phyloP scores from a whole-genome alignment of 2,113 vertebrate species.

The Lasiurus borealis region DNA sequence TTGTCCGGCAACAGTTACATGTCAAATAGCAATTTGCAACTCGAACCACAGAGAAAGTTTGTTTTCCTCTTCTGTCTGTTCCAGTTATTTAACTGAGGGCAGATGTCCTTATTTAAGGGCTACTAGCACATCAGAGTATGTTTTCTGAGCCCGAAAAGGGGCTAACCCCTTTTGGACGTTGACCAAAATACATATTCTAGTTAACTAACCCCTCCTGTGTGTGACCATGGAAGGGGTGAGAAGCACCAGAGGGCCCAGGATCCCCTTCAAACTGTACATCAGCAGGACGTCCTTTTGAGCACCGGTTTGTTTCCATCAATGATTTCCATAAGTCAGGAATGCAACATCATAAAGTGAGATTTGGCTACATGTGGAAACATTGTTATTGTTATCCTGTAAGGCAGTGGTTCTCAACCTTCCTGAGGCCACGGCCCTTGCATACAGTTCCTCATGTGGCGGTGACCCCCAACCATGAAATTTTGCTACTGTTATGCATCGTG shows the following conservation, averaged over 20 bases:
- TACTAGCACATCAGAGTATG: conserved; percentile 53
- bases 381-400: background rate
- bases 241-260: background rate
- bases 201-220: background rate
- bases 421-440: no score
- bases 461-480: no score
- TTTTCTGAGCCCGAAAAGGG: conserved; percentile 48
- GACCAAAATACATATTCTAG: conserved; percentile 20
- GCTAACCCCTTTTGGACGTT: conserved; percentile 30
- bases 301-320: background rate
- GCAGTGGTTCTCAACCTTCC: no score
- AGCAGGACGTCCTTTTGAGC: background rate
- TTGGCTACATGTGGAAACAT: background rate
- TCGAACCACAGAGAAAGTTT: conserved; percentile 45
- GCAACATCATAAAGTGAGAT: background rate
- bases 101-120: conserved; percentile 58
- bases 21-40: conserved; percentile 42
- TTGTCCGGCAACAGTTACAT: conserved; percentile 28
- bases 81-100: conserved; percentile 43
- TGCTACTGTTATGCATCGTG: no score
- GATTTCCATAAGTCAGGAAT: background rate
- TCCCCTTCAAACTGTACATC: background rate
- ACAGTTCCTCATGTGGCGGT: no score
- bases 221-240: background rate
- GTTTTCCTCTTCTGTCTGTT: conserved; percentile 2